phyloP scores from a whole-genome alignment of 2,797 vertebrate genomes.

The Alauda arvensis region DNA sequence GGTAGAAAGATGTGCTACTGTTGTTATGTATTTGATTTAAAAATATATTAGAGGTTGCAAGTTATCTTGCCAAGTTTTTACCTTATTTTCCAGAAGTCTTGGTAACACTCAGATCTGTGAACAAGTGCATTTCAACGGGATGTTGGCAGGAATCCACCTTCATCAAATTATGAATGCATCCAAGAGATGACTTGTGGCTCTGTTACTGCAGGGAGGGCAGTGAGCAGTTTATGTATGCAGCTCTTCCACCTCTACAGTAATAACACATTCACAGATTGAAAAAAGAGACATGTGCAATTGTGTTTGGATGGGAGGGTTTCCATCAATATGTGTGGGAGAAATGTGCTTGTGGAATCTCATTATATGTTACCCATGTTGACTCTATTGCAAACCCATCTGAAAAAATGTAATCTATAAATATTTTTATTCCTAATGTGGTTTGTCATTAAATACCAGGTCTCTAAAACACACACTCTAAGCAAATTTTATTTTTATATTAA shows the following conservation, averaged over 20 bases:
- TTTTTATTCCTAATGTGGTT: background rate
- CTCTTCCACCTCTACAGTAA: background rate
- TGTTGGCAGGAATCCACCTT: background rate
- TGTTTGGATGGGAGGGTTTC: conserved; percentile 9
- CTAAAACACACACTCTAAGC: background rate
- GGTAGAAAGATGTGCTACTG: background rate
- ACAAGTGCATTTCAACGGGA: background rate
- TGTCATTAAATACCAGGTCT: background rate
- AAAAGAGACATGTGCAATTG: background rate
- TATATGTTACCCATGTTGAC: background rate
- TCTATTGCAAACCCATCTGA: background rate
- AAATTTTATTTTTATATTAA: background rate
- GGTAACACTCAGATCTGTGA: background rate
- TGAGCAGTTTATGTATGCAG: conserved; percentile 4
- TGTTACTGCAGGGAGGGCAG: conserved; percentile 1
- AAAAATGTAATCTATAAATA: background rate
- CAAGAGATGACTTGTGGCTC: background rate
- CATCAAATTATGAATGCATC: background rate
- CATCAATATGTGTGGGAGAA: conserved; percentile 8
- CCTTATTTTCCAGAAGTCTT: background rate
- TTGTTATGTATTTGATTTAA: background rate
- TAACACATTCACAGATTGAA: background rate
- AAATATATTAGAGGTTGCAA: background rate
- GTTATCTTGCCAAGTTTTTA: background rate
- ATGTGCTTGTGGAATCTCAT: conserved; percentile 29